Base-by-base conservation (phyloP, 2,888 invertebrate genomes). In the Cerastoderma edule region DNA sequence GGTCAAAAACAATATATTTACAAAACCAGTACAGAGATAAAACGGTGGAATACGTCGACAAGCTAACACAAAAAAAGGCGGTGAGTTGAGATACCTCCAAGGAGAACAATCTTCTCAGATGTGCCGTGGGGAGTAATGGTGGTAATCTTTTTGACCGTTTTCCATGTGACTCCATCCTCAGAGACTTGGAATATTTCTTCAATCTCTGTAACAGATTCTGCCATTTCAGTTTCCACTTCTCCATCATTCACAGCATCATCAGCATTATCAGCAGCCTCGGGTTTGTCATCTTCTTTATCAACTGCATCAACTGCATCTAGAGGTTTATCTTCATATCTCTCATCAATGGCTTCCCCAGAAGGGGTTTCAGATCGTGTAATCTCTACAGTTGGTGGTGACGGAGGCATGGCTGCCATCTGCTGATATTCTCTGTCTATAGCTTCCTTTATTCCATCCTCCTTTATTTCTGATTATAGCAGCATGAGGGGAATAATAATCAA, bases 131-230 rank as follows among this genome's bases (percentile, higher is more conserved):
- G 79, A n/a, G 87, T 87, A 65, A 89, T 89, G 24, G 84, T 88
- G 35, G 89, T 90, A 6, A 87, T 87, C 84, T 90, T 90, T 75
- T 86, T 86, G 56, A 88, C 84, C 48, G 88, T 88, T 84, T 88
- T 88, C 89, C 88, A 89, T 16, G 83, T 86, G 32, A 85, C 83
- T 19, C 89, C 90, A 78, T 89, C 90, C 46, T 87, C 88, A 19
- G 87, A 87, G 4, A 87, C 87, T 65, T 87, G 85, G 74, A 85
- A 89, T 13, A 87, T 89, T 75, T 90, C 90, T 72, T 88, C 88
- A 50, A 89, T 87, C 71, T 88, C 86, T 53, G 87, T 87, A 27
- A 79, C 75, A 67, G 86, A 86, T 67, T 85, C 85, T 8, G 77
- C 75, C 33, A 79, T 80, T 56, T 83, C 85, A 56, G 83, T 82